These are phyloP conservation scores for Telmatherina bonti DNA, from an alignment of 2,797 vertebrate species.

Conservation along the genomic window DNA sequence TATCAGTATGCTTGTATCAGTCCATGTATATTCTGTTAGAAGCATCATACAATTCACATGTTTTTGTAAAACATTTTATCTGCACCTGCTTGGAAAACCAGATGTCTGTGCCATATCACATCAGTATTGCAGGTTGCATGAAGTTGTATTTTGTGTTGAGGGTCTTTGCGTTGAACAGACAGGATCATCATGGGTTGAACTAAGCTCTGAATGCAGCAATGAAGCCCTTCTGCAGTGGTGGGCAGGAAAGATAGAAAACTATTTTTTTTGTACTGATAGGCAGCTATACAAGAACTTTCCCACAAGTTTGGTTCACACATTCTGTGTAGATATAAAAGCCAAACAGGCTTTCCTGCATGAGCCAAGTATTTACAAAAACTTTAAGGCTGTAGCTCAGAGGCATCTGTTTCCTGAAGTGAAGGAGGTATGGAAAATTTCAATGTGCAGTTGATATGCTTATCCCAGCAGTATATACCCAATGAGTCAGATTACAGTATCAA, in stretches of 20 bases:
- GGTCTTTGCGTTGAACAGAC: background rate
- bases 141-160: background rate
- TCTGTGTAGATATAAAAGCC: background rate
- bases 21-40: background rate
- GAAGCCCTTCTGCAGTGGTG: background rate
- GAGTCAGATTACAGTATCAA: background rate
- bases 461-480: background rate
- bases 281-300: background rate
- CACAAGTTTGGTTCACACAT: background rate
- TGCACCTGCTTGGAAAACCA: background rate
- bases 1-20: background rate
- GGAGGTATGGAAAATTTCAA: background rate
- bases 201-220: background rate
- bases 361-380: background rate
- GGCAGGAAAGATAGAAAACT: background rate
- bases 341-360: background rate
- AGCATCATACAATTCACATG: background rate
- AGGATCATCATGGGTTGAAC: background rate
- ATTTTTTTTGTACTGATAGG: background rate
- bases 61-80: background rate
- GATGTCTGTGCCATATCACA: background rate
- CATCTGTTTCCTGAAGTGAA: background rate
- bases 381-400: background rate
- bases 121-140: background rate
- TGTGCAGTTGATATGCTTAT: background rate